These are phyloP conservation scores for Orchestia grillus DNA, from an alignment of 1,140 invertebrate genomes.

Conservation along the genomic window DNA sequence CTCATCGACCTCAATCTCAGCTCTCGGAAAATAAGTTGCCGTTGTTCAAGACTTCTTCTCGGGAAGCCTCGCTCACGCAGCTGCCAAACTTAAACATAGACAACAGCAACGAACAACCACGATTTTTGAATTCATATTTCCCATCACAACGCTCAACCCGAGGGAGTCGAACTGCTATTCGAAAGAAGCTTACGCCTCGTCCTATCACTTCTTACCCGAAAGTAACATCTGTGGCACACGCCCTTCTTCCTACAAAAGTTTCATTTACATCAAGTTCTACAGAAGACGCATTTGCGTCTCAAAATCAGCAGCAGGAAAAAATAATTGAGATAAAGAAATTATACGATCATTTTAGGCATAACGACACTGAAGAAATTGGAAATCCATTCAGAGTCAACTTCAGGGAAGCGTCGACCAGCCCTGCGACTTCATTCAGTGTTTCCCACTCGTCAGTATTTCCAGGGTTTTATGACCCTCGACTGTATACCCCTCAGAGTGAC, in stretches of 20 bases:
- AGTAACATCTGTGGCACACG: background rate
- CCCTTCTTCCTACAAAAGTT: background rate
- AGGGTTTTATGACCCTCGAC: background rate
- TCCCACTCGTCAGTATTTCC: background rate
- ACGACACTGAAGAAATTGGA: background rate
- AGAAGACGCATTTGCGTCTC: background rate
- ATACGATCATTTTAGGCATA: background rate
- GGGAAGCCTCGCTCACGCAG: background rate
- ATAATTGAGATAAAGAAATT: background rate
- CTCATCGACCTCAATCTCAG: background rate
- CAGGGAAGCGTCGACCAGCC: background rate
- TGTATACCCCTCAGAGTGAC: background rate
- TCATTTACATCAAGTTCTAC: background rate
- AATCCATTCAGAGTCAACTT: background rate
- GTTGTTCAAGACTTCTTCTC: background rate
- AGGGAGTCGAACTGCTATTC: background rate
- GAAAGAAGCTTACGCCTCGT: background rate
- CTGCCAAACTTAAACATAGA: background rate
- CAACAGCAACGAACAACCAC: background rate
- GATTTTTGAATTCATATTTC: background rate
- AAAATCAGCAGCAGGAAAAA: background rate
- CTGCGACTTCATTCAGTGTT: background rate
- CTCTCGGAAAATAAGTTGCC: background rate
- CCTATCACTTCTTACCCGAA: background rate
- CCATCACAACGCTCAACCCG: conserved; percentile 6